Conservation (phyloP, 2,888 invertebrate species). For the Chymomyza amoena region DNA sequence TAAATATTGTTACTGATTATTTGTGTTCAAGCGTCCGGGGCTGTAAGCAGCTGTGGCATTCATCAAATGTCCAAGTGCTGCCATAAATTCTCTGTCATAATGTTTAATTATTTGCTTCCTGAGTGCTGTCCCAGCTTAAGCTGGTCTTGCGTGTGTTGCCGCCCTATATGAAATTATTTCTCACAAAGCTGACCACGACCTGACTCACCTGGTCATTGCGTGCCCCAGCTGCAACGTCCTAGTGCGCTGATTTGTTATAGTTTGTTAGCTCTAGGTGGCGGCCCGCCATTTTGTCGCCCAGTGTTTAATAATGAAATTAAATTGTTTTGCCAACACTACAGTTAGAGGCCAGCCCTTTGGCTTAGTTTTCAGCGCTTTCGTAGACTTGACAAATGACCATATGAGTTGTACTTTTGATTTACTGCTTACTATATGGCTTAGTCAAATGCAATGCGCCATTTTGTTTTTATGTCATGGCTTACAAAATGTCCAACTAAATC, state of each 20-base stretch:
- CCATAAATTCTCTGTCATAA: constrained; percentile 73
- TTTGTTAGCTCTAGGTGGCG: background rate
- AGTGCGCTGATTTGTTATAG: constrained; percentile 6
- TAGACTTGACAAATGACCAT: constrained; percentile 69
- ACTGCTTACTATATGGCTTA: constrained; percentile 30
- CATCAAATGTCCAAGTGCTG: constrained; percentile 41
- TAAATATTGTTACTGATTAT: constrained; percentile 36
- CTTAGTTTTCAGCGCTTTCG: constrained; percentile 67
- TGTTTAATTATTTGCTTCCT: constrained; percentile 75
- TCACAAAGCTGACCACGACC: constrained; percentile 7
- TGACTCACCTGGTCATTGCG: constrained; percentile 26
- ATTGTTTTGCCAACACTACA: constrained; percentile 37
- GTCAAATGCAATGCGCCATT: constrained; percentile 56
- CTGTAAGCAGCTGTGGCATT: background rate
- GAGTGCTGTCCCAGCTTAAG: constrained; percentile 70
- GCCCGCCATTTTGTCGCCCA: background rate
- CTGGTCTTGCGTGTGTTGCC: constrained; percentile 42
- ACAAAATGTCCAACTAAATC: constrained; percentile 41
- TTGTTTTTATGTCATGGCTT: constrained; percentile 20
- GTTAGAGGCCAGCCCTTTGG: constrained; percentile 2
- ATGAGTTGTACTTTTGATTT: constrained; percentile 51
- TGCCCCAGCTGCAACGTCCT: constrained; percentile 29
- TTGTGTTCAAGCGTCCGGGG: background rate
- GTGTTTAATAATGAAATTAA: constrained; percentile 66
- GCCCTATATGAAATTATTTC: constrained; percentile 12